Conservation (phyloP, 2,113 vertebrate genomes). For the Myrmecobius fasciatus region DNA sequence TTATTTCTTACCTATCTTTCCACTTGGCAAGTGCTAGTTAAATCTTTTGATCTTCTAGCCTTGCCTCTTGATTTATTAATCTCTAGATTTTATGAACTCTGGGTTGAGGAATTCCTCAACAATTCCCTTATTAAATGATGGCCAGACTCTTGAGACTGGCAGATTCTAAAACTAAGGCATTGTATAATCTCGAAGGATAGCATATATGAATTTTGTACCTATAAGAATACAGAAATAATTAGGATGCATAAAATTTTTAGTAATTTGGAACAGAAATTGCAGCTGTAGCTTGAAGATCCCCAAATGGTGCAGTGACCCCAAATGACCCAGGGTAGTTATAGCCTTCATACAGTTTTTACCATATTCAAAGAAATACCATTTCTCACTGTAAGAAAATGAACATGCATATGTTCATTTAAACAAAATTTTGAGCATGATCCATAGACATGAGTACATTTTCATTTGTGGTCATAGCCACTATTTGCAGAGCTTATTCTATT, state of each 20-base stretch:
- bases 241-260: neutral
- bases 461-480: neutral
- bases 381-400: neutral
- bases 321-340: neutral
- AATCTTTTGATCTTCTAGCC: neutral
- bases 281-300: neutral
- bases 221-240: neutral
- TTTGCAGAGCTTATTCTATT: neutral
- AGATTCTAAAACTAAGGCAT: neutral
- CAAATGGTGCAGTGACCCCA: neutral
- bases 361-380: neutral
- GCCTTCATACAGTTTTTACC: neutral
- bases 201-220: neutral
- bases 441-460: neutral
- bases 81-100: neutral
- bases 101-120: neutral
- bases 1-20: neutral
- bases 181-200: neutral
- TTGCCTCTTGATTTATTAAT: neutral
- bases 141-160: neutral
- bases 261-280: neutral
- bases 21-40: neutral
- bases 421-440: neutral
- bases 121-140: neutral
- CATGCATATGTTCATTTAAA: neutral